These are phyloP conservation scores for Tamias sibiricus DNA, from an alignment of 2,113 vertebrate species.

Conservation along the genomic window DNA sequence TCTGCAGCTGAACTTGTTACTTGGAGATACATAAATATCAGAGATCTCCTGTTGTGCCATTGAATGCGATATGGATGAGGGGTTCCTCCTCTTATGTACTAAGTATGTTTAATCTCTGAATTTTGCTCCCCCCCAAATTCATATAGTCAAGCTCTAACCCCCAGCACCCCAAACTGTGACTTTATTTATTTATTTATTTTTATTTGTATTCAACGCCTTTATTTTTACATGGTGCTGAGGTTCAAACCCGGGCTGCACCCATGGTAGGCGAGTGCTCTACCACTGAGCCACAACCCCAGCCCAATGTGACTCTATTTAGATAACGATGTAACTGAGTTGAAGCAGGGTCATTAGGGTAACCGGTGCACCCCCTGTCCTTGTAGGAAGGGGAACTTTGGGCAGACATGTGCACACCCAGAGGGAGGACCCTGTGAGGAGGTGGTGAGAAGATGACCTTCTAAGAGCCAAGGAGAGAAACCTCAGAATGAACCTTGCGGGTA, in stretches of 20 bases:
- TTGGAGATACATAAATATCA: not conserved
- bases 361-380: too few relatives aligned
- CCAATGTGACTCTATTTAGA: not conserved
- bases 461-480: not conserved
- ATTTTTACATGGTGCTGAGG: too few relatives aligned
- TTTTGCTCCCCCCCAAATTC: not conserved
- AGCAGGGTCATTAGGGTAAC: not conserved
- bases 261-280: too few relatives aligned
- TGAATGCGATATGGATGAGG: not conserved
- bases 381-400: not conserved
- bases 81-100: not conserved
- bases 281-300: too few relatives aligned
- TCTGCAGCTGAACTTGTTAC: not conserved
- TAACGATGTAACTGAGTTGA: not conserved
- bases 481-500: not conserved
- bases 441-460: not conserved
- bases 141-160: not conserved
- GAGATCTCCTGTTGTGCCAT: not conserved
- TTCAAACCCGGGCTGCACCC: too few relatives aligned
- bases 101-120: not conserved
- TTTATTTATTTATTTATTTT: too few relatives aligned
- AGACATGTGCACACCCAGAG: not conserved
- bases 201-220: too few relatives aligned
- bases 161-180: not conserved
- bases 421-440: too few relatives aligned